Conservation (phyloP, 2,113 vertebrate genomes). For the Halichoerus grypus region DNA sequence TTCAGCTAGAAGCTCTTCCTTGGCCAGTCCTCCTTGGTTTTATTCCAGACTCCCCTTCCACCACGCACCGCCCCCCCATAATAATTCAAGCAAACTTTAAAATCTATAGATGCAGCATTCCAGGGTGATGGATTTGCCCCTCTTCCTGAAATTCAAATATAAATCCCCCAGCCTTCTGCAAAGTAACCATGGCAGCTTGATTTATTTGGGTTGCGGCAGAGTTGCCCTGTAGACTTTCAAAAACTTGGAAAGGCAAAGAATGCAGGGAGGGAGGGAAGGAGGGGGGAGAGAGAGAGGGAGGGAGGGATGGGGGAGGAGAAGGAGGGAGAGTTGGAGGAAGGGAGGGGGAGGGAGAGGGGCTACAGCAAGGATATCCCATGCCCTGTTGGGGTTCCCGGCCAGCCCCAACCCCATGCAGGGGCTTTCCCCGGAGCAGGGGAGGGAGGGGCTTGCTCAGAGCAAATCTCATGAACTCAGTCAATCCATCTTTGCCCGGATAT, state of each 20-base stretch:
- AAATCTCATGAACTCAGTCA: not conserved
- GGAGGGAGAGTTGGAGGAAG: not conserved
- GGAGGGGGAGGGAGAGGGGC: not conserved
- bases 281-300: too few species aligned
- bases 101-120: not conserved
- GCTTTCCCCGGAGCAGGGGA: not conserved
- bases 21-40: not conserved
- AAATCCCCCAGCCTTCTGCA: conserved; percentile 74
- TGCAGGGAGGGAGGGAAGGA: not conserved
- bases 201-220: conserved; percentile 51
- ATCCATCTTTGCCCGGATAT: conserved; percentile 60
- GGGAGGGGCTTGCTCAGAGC: not conserved
- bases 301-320: not conserved
- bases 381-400: not conserved
- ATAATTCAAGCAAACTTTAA: not conserved
- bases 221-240: conserved; percentile 58
- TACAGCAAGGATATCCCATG: not conserved
- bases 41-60: not conserved
- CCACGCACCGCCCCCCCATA: not conserved
- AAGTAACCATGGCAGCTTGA: conserved; percentile 64
- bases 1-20: not conserved
- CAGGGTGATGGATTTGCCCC: not conserved
- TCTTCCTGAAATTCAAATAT: conserved; percentile 53
- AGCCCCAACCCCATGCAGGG: not conserved
- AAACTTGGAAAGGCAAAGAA: conserved; percentile 70